phyloP scores from a whole-genome alignment of 2,113 vertebrate genomes.

The Aptenodytes forsteri region DNA sequence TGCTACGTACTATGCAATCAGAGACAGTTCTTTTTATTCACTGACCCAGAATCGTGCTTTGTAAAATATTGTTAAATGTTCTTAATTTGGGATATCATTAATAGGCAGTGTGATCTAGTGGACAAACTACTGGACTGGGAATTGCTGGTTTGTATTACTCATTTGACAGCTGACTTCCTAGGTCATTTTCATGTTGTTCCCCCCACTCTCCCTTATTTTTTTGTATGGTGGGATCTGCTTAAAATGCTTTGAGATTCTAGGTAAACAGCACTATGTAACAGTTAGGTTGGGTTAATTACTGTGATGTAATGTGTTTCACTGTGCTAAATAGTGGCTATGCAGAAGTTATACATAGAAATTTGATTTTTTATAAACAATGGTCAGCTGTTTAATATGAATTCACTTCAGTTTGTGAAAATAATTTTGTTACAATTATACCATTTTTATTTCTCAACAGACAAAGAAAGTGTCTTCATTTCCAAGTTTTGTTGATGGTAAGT shows the following conservation, averaged over 20 bases:
- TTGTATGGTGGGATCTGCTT: neutral
- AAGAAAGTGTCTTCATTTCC: conserved; percentile 95
- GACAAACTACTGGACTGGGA: neutral
- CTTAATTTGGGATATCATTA: neutral
- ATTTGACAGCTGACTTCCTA: neutral
- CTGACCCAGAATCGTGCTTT: neutral
- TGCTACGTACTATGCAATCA: neutral
- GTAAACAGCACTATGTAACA: neutral
- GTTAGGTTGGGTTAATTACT: neutral
- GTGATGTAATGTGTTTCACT: neutral
- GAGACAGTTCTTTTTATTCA: neutral
- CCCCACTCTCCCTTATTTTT: neutral
- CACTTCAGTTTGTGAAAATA: neutral
- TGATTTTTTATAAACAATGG: neutral
- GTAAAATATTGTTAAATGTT: neutral
- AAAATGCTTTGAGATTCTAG: neutral
- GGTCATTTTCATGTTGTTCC: neutral
- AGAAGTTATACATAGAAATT: neutral
- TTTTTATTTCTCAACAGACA: conserved; percentile 79
- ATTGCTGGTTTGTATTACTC: neutral
- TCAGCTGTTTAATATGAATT: neutral
- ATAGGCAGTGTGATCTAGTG: neutral
- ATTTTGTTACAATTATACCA: neutral
- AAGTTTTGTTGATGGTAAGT: conserved; percentile 98
- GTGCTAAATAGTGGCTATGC: neutral